Base-by-base conservation (phyloP, 1,140 invertebrate genomes). In the Magallana gigas region DNA sequence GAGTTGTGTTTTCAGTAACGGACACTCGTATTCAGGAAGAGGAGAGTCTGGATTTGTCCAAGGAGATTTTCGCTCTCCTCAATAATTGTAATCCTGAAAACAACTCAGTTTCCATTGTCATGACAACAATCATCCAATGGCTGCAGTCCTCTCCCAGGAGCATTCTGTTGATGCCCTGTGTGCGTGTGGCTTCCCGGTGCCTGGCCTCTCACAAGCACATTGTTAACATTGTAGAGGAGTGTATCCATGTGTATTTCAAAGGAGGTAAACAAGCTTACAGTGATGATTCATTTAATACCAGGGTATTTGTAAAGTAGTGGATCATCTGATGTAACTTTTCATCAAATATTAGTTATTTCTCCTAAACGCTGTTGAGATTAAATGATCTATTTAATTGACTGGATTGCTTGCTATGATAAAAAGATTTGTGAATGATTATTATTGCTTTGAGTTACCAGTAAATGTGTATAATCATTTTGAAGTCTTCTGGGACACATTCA, bases 21-120 rank as follows among this genome's bases (percentile, higher is more conserved):
- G 96, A 95, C 86, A 94, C 95, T 59, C 94, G 95, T n/a, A 94
- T 94, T 62, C 92, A 95, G 68, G 95, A 95, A 76, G 95, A 96
- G 89, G 94, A 96, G 86, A 94, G 94, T 18, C 95, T 96, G 88
- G 95, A 95, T 85, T 96, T 88, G 92, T 93, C 71, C 94, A 96
- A 92, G 93, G 95, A 76, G 93, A 95, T 92, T 92, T 95, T 91
- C 91, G 95, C 88, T 94, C 95, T 92, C 91, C 90, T 93, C 14
- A 95, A 92, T 91, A 95, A 91, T 89, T 95, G 86, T 91, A 94
- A 92, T 93, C 95, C 89, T 85, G 96, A 91, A 90, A 96, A 86
- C 89, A 94, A 83, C 93, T 95, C 18, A 93, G 95, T 84, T 93
- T 94, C 36, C 91, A 95, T 86, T 91, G 94, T 89, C 92, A 96